Evolutionary conservation across 2,113 vertebrate genomes (phyloP), one percentile per base, ranked within the genome.

Genomic region (Caranx melampygus): DNA sequence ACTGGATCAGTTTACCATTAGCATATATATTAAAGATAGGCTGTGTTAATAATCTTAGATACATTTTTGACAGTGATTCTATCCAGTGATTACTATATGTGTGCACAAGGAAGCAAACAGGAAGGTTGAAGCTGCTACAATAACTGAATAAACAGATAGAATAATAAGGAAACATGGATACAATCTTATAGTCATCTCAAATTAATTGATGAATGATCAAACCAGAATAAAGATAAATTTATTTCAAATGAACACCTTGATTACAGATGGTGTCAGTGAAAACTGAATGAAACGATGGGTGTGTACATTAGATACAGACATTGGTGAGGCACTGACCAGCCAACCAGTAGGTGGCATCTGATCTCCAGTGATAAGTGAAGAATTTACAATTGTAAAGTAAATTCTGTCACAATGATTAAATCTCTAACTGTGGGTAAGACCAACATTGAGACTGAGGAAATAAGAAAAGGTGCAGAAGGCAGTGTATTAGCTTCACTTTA

Each of bases 391-490:
- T 4, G 0, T 65, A 31, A 75, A 57, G 59, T 34, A n/a, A 26
- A 79, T 72, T 21, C 44, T 44, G n/a, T 69, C 21, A 5, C 44
- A 47, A 72, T 26, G 15, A 42, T 31, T 7, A 21, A 61, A 49
- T 67, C 26, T 37, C 26, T 65, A 65, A 52, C 16, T 63, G 42
- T 31, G 15, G 14, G 16, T 42, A 49, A 59, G 52, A 21, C 7
- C 18, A 21, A 26, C 33, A 13, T n/a, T 42, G 26, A 61, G 59
- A 61, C 59, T 33, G 42, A 72, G 12, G 31, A 61, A 40, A 54
- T 42, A 75, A 35, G 59, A 69, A 60, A 34, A 80, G 18, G 18
- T 62, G 37, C 14, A 69, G 42, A 40, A 79, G 21, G 6, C 67
- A 69, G 49, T 65, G 31, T 57, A 26, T 71, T 62, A 26, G 55